Conservation (phyloP, 2,888 invertebrate genomes). For the Eumacrocentrus americanus region DNA sequence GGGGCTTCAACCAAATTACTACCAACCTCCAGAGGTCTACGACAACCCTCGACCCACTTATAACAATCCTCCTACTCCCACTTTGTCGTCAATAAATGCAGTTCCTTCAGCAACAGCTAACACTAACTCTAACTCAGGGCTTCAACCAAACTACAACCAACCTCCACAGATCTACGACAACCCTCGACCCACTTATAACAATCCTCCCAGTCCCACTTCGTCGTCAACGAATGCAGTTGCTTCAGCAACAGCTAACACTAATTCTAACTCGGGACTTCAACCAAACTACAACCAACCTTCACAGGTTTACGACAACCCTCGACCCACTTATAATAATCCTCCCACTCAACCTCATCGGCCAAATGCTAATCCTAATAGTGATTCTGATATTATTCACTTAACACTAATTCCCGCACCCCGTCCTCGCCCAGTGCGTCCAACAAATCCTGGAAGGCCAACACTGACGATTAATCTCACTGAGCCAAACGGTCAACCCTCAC, state of each 20-base stretch:
- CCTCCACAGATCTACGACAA: not conserved
- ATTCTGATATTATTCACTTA: not conserved
- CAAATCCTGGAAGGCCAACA: conserved; percentile 1
- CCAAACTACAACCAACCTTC: not conserved
- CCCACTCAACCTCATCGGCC: not conserved
- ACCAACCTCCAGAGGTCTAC: not conserved
- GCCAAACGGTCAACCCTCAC: not conserved
- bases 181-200: not conserved
- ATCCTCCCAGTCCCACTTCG: not conserved
- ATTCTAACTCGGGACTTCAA: conserved; percentile 12
- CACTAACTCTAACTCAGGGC: conserved; percentile 11
- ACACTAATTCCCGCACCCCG: not conserved
- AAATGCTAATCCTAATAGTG: not conserved
- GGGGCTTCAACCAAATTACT: not conserved
- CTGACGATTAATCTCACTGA: conserved; percentile 13
- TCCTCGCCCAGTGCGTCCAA: not conserved
- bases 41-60: not conserved
- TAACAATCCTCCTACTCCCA: not conserved
- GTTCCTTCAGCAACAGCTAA: conserved; percentile 25
- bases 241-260: conserved; percentile 22
- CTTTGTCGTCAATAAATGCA: conserved; percentile 16
- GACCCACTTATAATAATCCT: not conserved
- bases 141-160: not conserved
- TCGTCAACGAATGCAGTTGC: conserved; percentile 23
- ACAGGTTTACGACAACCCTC: not conserved